Conservation (phyloP, 2,888 invertebrate genomes). For the Ptychoptera albimana region DNA sequence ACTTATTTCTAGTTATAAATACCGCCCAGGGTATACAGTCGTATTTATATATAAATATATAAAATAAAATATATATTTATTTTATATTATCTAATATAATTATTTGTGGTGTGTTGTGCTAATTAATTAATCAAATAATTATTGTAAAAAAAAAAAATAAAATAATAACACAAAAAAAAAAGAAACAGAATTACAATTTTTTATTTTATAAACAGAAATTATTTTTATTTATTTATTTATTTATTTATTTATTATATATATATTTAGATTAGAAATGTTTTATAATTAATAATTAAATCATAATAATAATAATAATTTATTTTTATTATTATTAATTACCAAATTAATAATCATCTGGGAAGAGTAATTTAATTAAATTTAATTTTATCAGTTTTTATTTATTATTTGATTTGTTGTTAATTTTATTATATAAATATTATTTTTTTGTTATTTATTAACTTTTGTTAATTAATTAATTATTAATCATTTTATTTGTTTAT, state of each 20-base stretch:
- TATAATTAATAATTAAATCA: not conserved
- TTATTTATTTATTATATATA: not conserved
- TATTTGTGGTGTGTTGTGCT: conserved; percentile 1
- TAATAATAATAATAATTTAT: not conserved
- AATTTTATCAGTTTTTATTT: not conserved
- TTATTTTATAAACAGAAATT: not conserved
- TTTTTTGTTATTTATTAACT: too few relatives aligned
- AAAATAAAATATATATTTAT: not conserved
- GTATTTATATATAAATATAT: not conserved
- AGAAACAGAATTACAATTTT: not conserved
- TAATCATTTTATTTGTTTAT: too few relatives aligned
- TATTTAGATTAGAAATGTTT: not conserved
- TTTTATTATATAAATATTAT: not conserved
- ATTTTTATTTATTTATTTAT: not conserved
- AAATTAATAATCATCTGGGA: not conserved
- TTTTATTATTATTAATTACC: not conserved
- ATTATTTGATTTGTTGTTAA: not conserved
- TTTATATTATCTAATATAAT: not conserved
- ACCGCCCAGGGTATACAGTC: conserved; percentile 2
- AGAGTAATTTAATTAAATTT: not conserved
- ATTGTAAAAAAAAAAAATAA: conserved; percentile 1
- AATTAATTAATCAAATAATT: not conserved
- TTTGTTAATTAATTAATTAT: too few relatives aligned
- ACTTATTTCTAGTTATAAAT: not conserved
- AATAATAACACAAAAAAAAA: not conserved